Base-by-base conservation (phyloP, 2,113 vertebrate species). In the Ophiodon elongatus region DNA sequence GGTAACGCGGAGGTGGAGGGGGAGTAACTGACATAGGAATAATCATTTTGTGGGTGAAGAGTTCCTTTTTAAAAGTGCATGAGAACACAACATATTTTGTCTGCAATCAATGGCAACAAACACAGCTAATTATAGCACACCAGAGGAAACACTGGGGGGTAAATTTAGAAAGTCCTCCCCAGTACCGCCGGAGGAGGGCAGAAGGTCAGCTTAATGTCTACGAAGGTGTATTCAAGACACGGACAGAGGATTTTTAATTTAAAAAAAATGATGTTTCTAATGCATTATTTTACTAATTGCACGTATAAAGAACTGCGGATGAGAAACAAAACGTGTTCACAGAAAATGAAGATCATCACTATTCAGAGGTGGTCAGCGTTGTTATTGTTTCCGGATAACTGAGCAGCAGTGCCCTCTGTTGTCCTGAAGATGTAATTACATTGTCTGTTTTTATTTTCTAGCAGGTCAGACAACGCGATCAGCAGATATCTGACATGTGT, bases 51-150 rank as follows among this genome's bases (percentile, higher is more conserved):
- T 41, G 39, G 39, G 14, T 1, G 14, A 45, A 45, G 43, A 4
- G 4, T 17, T 17, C 19, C 21, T 23, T 52, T 31, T 13, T 35
- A 13, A 23, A 21, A 8, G 21, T 21, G 29, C 57, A 59, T 57
- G 79, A 73, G 17, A 85, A 77, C 74, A 68, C 70, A 65, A 62
- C 4, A 25, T 90, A 76, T 91, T 93, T 84, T 90, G 88, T 85
- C 88, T 88, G 27, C 65, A 88, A 91, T 92, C 87, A 93, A 80
- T 74, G 54, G 56, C 82, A 82, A 76, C 73, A 82, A 71, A 62
- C 57, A 0, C 1, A 17, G 66, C 87, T 93, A 91, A 93, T 89
- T 85, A 85, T 91, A 87, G 86, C 14, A 4, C 1, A 63, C 15
- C 1, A 33, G 33, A 89, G 92, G 88, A 94, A 94, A 85, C 2